Evolutionary conservation across 1,140 invertebrate species (phyloP), one percentile per base, ranked within the genome.

Genomic region (Trichomalopsis sarcophagae): DNA sequence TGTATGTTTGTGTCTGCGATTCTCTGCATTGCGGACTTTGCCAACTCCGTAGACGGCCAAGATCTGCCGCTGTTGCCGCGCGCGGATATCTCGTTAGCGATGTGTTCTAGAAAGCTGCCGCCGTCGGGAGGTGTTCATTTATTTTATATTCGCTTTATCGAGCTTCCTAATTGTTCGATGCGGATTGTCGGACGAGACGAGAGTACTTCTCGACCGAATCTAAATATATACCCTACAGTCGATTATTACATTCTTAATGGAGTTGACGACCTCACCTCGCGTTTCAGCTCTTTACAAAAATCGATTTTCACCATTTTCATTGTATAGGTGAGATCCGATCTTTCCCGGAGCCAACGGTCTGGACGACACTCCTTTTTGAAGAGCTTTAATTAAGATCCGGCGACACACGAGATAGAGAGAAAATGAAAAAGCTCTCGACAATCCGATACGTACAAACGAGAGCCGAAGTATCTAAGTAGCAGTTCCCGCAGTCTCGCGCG

Each of bases 11-110:
- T 36, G 5, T 36, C 55, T 62, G n/a, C n/a, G 55, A 62, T 21
- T 62, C 55, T 62, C 55, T 62, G 55, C 55, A 62, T 62, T 62
- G 55, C 55, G 55, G 55, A 62, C 55, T 62, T 62, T 62, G 55
- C 55, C n/a, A 62, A 62, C 55, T 62, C 17, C 55, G 17, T 17
- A 62, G 17, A n/a, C 21, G 21, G 55, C 21, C 55, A n/a, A 62
- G 14, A 62, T 62, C 55, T 62, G 17, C 50, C 21, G 11, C 10
- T 55, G 50, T 36, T 36, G 33, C 33, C 50, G 13, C 50, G 50
- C 13, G 17, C 17, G 21, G 40, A 44, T 44, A 44, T 17, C 55
- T 62, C 55, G 55, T n/a, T 7, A 55, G 14, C 50, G 50, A 36
- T 36, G 5, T 36, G 5, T 36, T n/a, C 4, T 62, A 21, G 55